These are phyloP conservation scores for Babylonia areolata DNA, from an alignment of 1,140 invertebrate species.

Conservation along the genomic window DNA sequence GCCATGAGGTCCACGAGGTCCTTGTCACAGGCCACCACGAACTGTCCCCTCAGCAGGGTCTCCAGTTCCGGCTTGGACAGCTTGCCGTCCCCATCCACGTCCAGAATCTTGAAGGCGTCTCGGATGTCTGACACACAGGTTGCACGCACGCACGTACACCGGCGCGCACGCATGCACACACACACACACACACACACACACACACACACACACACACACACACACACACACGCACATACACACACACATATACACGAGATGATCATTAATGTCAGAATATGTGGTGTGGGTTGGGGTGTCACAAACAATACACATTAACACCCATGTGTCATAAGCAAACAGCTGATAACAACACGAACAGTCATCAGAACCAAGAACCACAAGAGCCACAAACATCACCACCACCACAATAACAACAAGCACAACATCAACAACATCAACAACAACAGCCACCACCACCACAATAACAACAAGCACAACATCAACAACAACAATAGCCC, in stretches of 20 bases:
- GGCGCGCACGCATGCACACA: slow-evolving; percentile 7
- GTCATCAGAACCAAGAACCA: too few relatives aligned
- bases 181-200: slow-evolving; percentile 10
- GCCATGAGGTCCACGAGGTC: slow-evolving; percentile 22
- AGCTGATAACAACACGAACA: too few relatives aligned
- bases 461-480: too few relatives aligned
- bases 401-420: too few relatives aligned
- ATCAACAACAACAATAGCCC: too few relatives aligned
- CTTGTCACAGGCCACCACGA: slow-evolving; percentile 33
- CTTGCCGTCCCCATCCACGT: slow-evolving; percentile 96
- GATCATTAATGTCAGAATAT: too few relatives aligned
- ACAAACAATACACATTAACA: too few relatives aligned
- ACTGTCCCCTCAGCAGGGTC: slow-evolving; percentile 38
- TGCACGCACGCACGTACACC: background rate
- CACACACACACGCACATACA: background rate
- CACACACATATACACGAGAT: background rate
- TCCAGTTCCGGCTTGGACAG: slow-evolving; percentile 58
- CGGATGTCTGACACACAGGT: slow-evolving; percentile 85
- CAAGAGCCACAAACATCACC: too few relatives aligned
- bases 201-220: background rate
- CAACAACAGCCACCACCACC: too few relatives aligned
- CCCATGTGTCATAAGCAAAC: too few relatives aligned
- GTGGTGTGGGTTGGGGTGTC: too few relatives aligned
- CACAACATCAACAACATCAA: too few relatives aligned
- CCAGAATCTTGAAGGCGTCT: slow-evolving; percentile 98